phyloP scores from a whole-genome alignment of 2,797 vertebrate genomes.

The Dermochelys coriacea region DNA sequence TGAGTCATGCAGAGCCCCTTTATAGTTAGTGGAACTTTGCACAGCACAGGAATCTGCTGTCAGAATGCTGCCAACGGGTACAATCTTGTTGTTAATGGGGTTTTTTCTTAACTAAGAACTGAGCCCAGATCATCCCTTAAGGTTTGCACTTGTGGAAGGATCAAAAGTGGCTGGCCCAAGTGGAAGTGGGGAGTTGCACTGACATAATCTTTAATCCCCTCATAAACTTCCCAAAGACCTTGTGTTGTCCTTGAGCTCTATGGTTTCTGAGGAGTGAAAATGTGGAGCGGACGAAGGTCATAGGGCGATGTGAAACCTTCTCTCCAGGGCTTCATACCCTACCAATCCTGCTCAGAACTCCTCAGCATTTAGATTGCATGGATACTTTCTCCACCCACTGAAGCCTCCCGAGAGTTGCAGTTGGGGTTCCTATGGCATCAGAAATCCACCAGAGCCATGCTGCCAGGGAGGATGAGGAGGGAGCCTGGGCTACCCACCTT shows the following conservation, averaged over 20 bases:
- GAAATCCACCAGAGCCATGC: background rate
- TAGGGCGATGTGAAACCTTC: background rate
- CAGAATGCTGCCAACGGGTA: background rate
- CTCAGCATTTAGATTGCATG: background rate
- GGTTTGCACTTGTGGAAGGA: background rate
- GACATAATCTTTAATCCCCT: background rate
- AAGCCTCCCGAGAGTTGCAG: background rate
- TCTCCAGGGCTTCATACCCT: background rate
- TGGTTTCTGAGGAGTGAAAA: background rate
- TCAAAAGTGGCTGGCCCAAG: background rate
- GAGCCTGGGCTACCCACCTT: background rate
- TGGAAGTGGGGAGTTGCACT: background rate
- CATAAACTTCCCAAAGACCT: background rate
- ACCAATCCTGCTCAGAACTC: background rate
- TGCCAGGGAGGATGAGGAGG: background rate
- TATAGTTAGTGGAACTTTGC: background rate
- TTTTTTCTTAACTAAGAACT: background rate
- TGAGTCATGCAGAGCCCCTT: fast-evolving
- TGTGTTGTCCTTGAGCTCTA: background rate
- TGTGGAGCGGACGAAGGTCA: background rate
- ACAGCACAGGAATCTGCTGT: background rate
- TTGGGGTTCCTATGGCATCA: background rate
- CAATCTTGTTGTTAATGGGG: background rate
- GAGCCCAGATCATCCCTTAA: background rate
- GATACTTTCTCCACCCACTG: background rate